These are phyloP conservation scores for Eonycteris spelaea DNA, from an alignment of 2,113 vertebrate species.

Conservation along the genomic window DNA sequence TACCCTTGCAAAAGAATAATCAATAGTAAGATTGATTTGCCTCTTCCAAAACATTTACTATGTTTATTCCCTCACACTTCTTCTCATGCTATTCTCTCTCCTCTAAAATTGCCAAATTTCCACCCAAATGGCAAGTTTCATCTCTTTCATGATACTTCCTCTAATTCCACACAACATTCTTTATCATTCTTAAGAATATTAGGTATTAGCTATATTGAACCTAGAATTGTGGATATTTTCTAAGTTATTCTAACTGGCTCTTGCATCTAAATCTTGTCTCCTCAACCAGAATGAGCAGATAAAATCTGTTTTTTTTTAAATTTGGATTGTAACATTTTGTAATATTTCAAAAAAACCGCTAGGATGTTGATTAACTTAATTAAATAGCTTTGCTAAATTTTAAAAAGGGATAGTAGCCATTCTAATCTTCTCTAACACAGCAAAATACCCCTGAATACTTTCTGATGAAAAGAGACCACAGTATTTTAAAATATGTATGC, in stretches of 20 bases:
- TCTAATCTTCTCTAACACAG: background rate
- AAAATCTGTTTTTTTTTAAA: background rate
- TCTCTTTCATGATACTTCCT: background rate
- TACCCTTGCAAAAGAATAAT: background rate
- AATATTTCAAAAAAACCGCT: background rate
- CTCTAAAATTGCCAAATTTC: background rate
- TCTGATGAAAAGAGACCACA: background rate
- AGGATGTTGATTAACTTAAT: background rate
- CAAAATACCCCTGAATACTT: background rate
- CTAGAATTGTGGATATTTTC: background rate
- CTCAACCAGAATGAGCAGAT: background rate
- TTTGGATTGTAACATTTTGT: conserved; percentile 5
- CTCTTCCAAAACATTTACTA: background rate
- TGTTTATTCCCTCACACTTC: background rate
- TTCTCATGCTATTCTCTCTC: background rate
- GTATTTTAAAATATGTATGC: background rate
- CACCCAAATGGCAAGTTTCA: background rate
- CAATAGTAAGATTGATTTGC: background rate
- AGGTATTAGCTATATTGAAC: background rate
- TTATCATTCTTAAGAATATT: background rate
- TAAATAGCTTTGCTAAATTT: background rate
- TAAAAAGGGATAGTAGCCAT: background rate
- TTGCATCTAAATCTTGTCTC: background rate
- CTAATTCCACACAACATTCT: background rate
- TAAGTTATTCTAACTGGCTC: background rate